Evolutionary conservation across 2,888 invertebrate genomes (phyloP), one percentile per base, ranked within the genome.

Genomic region (Athetis lepigone): DNA sequence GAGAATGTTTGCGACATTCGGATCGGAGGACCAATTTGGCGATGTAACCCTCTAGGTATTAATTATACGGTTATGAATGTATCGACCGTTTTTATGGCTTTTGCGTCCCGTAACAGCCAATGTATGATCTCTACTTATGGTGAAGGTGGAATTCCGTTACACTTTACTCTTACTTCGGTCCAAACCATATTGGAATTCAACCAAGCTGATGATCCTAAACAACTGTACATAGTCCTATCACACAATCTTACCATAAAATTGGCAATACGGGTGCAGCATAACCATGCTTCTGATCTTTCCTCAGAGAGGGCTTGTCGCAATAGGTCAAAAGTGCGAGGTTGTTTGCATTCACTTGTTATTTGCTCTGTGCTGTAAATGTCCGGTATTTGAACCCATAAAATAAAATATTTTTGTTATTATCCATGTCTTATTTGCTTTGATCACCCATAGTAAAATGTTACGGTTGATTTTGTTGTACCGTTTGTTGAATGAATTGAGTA

Each of bases 271-370:
- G 9, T 40, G 29, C 37, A 67, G 42, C 69, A 42, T 73, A 49
- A 65, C 45, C 29, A 47, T 73, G 29, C 46, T 52, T 67, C 45
- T 60, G 66, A 76, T 75, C 49, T 78, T 64, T 58, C 59, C 67
- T 70, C 36, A 23, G 27, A 27, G 50, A 71, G 52, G 47, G 55
- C 49, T 29, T 70, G 70, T 73, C 54, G 74, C 83, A 81, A 85
- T 85, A 85, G 85, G 84, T 85, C 81, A 79, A 73, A 71, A 71
- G 69, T 65, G 59, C 75, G 76, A 73, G 75, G 77, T 72, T 82
- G 61, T 57, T 40, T 57, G 68, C 80, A 67, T 79, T 85, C 74
- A 74, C 75, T 70, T 61, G 70, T 63, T 77, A 42, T 69, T 42
- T 49, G 21, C 45, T 43, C 19, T 52, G 47, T 42, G 36, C 72